A percentile compares a stretch with the other conserved stretches of the same genome.
Evolutionary conservation across 1,140 invertebrate genomes (phyloP).

Genomic region (Tetramorium alpestre): DNA sequence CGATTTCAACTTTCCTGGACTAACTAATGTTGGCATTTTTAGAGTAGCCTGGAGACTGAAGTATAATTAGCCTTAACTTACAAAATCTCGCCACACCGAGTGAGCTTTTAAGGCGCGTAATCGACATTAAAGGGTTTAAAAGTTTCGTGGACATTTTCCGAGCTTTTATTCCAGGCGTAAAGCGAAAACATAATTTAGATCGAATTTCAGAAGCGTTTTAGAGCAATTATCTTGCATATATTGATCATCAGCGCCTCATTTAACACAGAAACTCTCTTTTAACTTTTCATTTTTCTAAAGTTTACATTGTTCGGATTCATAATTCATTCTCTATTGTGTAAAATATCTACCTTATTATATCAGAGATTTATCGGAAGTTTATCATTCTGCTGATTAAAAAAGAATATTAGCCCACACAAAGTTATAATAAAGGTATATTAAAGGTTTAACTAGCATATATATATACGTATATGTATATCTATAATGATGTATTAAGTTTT

Average conservation of each 20-base stretch:
- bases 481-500: not conserved
- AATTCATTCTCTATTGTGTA: slow-evolving; percentile 1
- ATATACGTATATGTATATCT: not conserved
- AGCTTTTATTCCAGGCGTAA: slow-evolving; percentile 31
- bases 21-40: slow-evolving; percentile 58
- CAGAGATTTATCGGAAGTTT: not conserved
- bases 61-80: slow-evolving; percentile 60
- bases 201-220: slow-evolving; percentile 45
- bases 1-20: slow-evolving; percentile 31
- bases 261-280: not conserved
- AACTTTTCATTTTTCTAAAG: not conserved
- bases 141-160: slow-evolving; percentile 46
- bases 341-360: not conserved
- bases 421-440: slow-evolving; percentile 14
- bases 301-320: slow-evolving; percentile 8
- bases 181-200: slow-evolving; percentile 49
- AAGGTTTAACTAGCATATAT: not conserved
- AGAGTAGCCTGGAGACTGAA: slow-evolving; percentile 36
- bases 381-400: not conserved
- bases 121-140: slow-evolving; percentile 52
- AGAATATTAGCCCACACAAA: not conserved
- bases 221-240: slow-evolving; percentile 11
- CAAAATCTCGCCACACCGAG: slow-evolving; percentile 42
- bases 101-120: slow-evolving; percentile 58
- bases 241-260: slow-evolving; percentile 16